phyloP scores from a whole-genome alignment of 2,113 vertebrate species.

The Callionymus lyra region DNA sequence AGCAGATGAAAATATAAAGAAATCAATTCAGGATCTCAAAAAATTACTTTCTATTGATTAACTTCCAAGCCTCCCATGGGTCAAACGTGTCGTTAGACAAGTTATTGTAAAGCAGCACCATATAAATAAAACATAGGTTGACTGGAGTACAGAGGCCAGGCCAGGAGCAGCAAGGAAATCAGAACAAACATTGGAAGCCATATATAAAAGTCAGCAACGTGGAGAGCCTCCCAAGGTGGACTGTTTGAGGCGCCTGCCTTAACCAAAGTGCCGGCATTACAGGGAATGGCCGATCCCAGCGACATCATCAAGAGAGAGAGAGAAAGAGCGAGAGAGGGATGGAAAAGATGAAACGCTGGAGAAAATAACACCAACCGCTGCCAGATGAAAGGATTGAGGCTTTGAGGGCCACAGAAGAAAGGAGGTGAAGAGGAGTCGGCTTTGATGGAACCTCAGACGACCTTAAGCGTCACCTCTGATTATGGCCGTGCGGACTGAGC shows the following conservation, averaged over 20 bases:
- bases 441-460: conserved; percentile 45
- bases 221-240: conserved; percentile 13
- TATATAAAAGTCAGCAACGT: conserved; percentile 19
- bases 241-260: conserved; percentile 47
- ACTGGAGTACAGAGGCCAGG: too few species aligned
- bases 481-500: too few species aligned
- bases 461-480: conserved; percentile 11
- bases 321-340: conserved; percentile 41
- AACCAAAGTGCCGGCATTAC: conserved; percentile 50
- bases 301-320: conserved; percentile 56
- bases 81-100: too few species aligned
- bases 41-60: too few species aligned
- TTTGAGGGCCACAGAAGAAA: conserved; percentile 47
- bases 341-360: conserved; percentile 68
- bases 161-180: too few species aligned
- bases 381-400: conserved; percentile 46
- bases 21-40: too few species aligned
- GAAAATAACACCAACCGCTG: conserved; percentile 42
- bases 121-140: too few species aligned
- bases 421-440: conserved; percentile 31
- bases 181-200: conserved; percentile 1
- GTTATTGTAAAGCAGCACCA: too few species aligned
- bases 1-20: too few species aligned
- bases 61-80: too few species aligned
- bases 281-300: conserved; percentile 67